Percentiles rank a stretch among this genome's conserved stretches.
Evolutionary conservation across 2,888 invertebrate genomes (phyloP).

Genomic region (Anorthoa munda): DNA sequence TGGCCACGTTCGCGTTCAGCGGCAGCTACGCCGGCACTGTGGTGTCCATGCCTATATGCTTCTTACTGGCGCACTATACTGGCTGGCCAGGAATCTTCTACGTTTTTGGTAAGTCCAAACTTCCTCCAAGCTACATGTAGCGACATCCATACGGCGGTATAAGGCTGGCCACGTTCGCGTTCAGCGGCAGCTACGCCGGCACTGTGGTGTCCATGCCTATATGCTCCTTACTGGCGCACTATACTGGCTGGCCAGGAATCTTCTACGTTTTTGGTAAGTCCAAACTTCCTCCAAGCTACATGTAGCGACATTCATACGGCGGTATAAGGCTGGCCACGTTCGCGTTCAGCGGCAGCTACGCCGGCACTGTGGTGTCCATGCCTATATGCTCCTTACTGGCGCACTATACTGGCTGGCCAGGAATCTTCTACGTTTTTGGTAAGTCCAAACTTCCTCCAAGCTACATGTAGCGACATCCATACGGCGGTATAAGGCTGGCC

Average conservation of each 20-base stretch:
- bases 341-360: too few relatives aligned
- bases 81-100: too few relatives aligned
- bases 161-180: too few relatives aligned
- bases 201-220: too few relatives aligned
- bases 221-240: too few relatives aligned
- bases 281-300: background rate
- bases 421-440: constrained; percentile 96
- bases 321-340: too few relatives aligned
- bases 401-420: constrained; percentile 95
- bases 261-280: background rate
- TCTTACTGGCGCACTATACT: constrained; percentile 94
- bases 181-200: too few relatives aligned
- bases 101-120: too few relatives aligned
- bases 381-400: too few relatives aligned
- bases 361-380: too few relatives aligned
- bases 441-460: constrained; percentile 67
- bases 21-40: constrained; percentile 97
- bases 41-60: constrained; percentile 95
- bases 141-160: too few relatives aligned
- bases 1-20: constrained; percentile 96
- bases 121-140: too few relatives aligned
- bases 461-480: background rate
- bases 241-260: background rate
- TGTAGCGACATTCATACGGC: background rate
- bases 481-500: constrained; percentile 92